Conservation (phyloP, 2,113 vertebrate genomes). For the Hippocampus abdominalis region DNA sequence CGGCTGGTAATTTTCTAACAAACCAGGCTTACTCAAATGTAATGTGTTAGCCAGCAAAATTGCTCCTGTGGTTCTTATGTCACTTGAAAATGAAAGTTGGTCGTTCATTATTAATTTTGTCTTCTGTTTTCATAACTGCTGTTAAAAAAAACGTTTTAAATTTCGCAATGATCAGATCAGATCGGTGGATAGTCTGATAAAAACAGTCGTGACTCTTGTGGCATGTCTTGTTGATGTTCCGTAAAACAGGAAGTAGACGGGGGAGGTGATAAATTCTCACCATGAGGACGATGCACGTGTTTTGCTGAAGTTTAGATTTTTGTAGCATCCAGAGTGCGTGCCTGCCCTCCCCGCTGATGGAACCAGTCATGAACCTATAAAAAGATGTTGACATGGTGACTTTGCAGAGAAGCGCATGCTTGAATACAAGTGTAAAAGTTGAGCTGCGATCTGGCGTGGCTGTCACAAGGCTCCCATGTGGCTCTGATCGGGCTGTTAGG, state of each 20-base stretch:
- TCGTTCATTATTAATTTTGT: no score
- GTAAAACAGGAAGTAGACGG: neutral
- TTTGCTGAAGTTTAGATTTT: conserved; percentile 14
- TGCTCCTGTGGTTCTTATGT: no score
- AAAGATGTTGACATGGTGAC: conserved; percentile 27
- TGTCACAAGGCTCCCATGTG: conserved; percentile 62
- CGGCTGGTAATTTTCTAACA: no score
- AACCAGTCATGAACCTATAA: conserved; percentile 20
- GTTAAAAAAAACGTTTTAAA: no score
- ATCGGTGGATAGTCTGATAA: no score
- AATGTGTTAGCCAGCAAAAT: no score
- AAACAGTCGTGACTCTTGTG: no score
- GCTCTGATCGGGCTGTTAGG: conserved; percentile 59
- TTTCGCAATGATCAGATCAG: no score
- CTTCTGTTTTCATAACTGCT: no score
- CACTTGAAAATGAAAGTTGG: no score
- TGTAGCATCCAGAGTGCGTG: conserved; percentile 1
- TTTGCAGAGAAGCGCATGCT: conserved; percentile 34
- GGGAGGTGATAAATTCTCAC: conserved; percentile 7
- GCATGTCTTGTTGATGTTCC: no score
- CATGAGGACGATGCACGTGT: conserved; percentile 13
- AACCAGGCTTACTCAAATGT: no score
- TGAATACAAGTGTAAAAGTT: conserved; percentile 40
- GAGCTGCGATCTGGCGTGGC: conserved; percentile 29
- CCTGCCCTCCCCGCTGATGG: conserved; percentile 1